phyloP scores from a whole-genome alignment of 2,797 vertebrate species.

The Ctenochaetus hawaiiensis region DNA sequence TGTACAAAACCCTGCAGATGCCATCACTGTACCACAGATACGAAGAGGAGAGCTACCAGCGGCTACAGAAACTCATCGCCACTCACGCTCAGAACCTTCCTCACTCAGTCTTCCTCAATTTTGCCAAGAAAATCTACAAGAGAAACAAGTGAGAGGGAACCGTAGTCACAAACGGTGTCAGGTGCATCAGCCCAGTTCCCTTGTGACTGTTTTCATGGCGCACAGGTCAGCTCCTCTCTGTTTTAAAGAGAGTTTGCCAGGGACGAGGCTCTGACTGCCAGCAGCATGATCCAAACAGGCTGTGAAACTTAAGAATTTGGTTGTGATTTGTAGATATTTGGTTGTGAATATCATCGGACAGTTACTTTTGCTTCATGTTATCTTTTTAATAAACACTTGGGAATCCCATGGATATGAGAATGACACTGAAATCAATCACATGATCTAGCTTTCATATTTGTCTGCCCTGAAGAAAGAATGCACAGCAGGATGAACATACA shows the following conservation, averaged over 20 bases:
- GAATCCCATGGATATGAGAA: not conserved
- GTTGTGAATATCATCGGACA: constrained; percentile 23
- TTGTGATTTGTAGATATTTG: constrained; percentile 36
- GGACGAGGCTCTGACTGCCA: constrained; percentile 11
- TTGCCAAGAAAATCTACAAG: constrained; percentile 93
- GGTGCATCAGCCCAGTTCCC: not conserved
- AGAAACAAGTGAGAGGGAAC: constrained; percentile 88
- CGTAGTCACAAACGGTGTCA: not conserved
- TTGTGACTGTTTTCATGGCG: constrained; percentile 12
- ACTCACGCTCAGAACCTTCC: constrained; percentile 85
- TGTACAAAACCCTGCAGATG: constrained; percentile 89
- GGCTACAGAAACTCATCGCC: constrained; percentile 88
- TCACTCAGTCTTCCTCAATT: constrained; percentile 87
- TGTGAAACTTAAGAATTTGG: constrained; percentile 14
- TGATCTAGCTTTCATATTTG: not conserved
- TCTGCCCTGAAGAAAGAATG: not conserved
- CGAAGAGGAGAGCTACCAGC: constrained; percentile 91
- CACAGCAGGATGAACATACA: not conserved
- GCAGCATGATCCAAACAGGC: not conserved
- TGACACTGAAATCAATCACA: not conserved
- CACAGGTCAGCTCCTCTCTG: not conserved
- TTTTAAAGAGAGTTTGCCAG: not conserved
- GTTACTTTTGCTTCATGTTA: constrained; percentile 2
- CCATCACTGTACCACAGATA: constrained; percentile 82
- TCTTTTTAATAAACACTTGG: constrained; percentile 47